Base-by-base conservation (phyloP, 30 jellyfish, hydroid and myxozoan genomes). In the Cassiopea andromeda region DNA sequence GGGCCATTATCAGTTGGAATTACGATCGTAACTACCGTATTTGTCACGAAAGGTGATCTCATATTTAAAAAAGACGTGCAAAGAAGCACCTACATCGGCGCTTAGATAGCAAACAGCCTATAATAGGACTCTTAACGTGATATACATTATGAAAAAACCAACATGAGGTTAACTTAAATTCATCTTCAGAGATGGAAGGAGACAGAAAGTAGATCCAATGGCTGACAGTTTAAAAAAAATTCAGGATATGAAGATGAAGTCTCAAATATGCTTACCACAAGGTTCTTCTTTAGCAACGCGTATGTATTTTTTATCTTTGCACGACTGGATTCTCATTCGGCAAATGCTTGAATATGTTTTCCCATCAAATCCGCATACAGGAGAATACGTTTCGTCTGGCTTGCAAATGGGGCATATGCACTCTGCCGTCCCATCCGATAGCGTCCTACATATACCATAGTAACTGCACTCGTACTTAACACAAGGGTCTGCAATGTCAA, bases 301-400 rank as follows among this genome's bases (percentile, higher is more conserved):
- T 1, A 92, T 43, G 9, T 81, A 64, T 61, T 46, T 81, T 43
- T 83, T 75, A 14, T 70, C 85, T 15, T 68, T 57, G 69, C 98
- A 92, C n/a, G 98, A 61, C 44, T 19, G 44, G 17, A 54, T 64
- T 44, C 75, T 87, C 89, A 92, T 18, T 50, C 87, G 88, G 66
- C 98, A 93, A 7, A 59, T 79, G 66, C 89, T 78, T 0, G 93
- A 84, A 75, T 78, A 93, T 44, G 98, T 88, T 43, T 49, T 70
- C 9, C 97, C 97, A 70, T 93, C 89, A 77, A 60, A 74, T 75
- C 95, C 98, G 70, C 98, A 93, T 4, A 93, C 96, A 18, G 84
- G 77, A 72, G 67, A 7, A 46, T 61, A 58, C 1, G 7, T 60
- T 9, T 66, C 46, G 69, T 38, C 87, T 17, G 67, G 69, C 0